Percentiles rank a stretch among this genome's conserved stretches.
Conservation (phyloP, 2,888 invertebrate species). For the Lottia gigantea region DNA sequence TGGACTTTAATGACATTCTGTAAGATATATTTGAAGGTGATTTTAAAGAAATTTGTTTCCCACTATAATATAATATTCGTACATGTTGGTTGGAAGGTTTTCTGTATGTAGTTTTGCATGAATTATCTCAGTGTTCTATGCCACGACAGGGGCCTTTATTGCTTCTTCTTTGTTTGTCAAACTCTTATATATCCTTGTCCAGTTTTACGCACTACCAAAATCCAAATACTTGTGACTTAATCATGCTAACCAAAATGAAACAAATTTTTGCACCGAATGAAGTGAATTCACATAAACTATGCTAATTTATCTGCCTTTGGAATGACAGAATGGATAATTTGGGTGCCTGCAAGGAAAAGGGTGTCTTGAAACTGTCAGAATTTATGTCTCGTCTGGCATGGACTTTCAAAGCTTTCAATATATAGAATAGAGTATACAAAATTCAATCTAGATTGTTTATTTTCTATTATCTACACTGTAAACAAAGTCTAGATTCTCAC, state of each 20-base stretch:
- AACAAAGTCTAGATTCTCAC: no score
- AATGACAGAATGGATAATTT: no score
- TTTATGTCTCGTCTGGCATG: slow-evolving; percentile 5
- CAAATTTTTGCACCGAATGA: no score
- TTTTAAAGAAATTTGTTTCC: not conserved
- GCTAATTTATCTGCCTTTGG: no score
- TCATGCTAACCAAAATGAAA: no score
- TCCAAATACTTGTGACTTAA: no score
- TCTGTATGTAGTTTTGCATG: slow-evolving; percentile 22
- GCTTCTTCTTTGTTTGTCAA: slow-evolving; percentile 16
- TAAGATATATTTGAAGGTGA: no score
- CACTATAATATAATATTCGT: not conserved
- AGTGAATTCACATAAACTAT: no score
- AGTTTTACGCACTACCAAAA: slow-evolving; percentile 5
- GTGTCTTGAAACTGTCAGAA: not conserved
- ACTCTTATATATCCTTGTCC: not conserved
- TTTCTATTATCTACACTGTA: not conserved
- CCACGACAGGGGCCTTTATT: slow-evolving; percentile 20
- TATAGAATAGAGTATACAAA: slow-evolving; percentile 1
- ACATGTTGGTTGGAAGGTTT: slow-evolving; percentile 24
- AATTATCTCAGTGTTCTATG: slow-evolving; percentile 25
- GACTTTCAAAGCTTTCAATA: not conserved
- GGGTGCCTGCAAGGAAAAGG: no score
- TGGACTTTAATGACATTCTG: no score
- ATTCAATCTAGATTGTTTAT: not conserved